These are phyloP conservation scores for Chelonus formosanus DNA, from an alignment of 2,888 invertebrate species.

Conservation along the genomic window DNA sequence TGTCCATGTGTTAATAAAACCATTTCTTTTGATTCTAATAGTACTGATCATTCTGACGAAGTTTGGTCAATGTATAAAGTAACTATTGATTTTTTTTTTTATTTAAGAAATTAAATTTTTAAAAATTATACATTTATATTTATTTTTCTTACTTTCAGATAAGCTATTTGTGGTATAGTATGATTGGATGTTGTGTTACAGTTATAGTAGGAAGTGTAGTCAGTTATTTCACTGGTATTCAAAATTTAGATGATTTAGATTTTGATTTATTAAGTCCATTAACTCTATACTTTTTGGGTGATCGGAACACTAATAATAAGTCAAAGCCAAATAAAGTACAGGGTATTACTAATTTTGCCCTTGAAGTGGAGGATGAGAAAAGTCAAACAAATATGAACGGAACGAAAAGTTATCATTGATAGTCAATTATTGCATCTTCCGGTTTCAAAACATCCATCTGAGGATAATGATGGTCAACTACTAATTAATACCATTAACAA, in stretches of 20 bases:
- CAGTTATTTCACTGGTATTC: constrained; percentile 74
- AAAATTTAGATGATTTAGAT: constrained; percentile 72
- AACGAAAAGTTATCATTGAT: too few relatives aligned
- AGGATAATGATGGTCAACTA: too few relatives aligned
- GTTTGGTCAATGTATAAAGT: constrained; percentile 56
- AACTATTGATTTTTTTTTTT: constrained; percentile 23
- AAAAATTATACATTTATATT: too few relatives aligned
- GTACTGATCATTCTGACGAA: constrained; percentile 35
- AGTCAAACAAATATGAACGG: too few relatives aligned
- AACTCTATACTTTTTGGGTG: constrained; percentile 67
- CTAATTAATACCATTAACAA: too few relatives aligned
- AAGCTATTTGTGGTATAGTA: constrained; percentile 88
- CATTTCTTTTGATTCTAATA: constrained; percentile 11
- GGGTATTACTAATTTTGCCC: constrained; percentile 56
- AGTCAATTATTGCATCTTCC: constrained; percentile 3
- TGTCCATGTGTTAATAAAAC: constrained; percentile 67
- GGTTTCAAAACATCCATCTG: too few relatives aligned
- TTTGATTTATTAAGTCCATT: constrained; percentile 76
- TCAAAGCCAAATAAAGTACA: constrained; percentile 42
- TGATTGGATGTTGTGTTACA: constrained; percentile 79
- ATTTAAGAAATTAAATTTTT: too few relatives aligned
- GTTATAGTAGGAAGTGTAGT: constrained; percentile 77
- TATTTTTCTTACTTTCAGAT: constrained; percentile 45
- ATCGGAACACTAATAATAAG: neutral
- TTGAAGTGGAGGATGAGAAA: constrained; percentile 59